A percentile compares a stretch with the other conserved stretches of the same genome.
phyloP scores from a whole-genome alignment of 2,113 vertebrate species.

The Guaruba guarouba region DNA sequence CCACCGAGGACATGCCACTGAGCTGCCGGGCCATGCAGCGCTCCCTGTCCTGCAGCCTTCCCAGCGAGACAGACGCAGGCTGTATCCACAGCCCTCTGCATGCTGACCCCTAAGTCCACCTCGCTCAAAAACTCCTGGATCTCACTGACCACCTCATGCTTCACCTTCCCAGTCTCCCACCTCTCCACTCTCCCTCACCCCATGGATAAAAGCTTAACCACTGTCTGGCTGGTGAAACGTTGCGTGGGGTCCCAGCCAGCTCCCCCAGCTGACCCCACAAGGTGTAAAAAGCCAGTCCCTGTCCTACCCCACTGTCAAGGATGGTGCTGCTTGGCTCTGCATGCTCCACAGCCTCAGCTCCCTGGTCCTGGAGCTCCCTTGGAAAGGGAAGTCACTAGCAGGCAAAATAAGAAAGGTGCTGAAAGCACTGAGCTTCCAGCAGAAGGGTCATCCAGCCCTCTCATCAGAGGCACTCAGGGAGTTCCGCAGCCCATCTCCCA shows the following conservation, averaged over 20 bases:
- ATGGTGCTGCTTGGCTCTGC: neutral
- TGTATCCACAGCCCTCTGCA: constrained; percentile 58
- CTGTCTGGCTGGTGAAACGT: neutral
- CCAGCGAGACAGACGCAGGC: neutral
- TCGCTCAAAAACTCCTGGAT: neutral
- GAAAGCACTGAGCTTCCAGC: neutral
- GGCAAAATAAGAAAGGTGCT: neutral
- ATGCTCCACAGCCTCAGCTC: neutral
- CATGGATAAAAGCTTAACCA: neutral
- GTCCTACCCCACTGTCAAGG: neutral
- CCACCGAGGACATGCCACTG: constrained; percentile 15
- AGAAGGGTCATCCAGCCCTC: neutral
- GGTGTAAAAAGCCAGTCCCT: neutral
- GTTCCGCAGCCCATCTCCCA: neutral
- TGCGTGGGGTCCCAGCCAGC: neutral
- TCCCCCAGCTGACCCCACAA: neutral
- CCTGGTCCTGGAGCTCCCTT: neutral
- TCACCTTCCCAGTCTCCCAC: neutral
- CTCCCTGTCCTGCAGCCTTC: constrained; percentile 56
- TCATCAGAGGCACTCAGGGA: constrained; percentile 26
- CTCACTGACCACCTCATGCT: constrained; percentile 42
- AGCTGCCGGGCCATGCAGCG: constrained; percentile 48
- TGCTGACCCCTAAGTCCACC: constrained; percentile 30
- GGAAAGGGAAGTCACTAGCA: neutral
- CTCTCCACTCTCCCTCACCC: neutral